Evolutionary conservation across 2,113 vertebrate genomes (phyloP), one percentile per base, ranked within the genome.

Genomic region (Microcebus ravelobensis): DNA sequence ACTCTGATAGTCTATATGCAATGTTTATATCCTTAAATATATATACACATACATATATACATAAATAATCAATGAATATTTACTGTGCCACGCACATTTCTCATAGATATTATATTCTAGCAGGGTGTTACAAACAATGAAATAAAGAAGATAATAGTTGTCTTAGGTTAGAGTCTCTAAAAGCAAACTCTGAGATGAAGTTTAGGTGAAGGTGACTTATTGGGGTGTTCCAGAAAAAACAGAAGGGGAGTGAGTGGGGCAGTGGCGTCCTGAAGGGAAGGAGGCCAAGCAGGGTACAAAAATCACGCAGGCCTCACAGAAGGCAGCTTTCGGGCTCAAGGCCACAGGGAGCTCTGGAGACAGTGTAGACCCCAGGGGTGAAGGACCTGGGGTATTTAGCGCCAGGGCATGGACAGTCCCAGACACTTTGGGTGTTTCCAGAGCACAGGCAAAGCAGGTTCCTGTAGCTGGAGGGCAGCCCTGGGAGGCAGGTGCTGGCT

Each of bases 101-200:
- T 79, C 23, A 15, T 39, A 11, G 39, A 79, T 36, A 39, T 77
- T 74, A 61, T 21, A 50, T 63, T 29, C 91, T 76, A 74, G 36
- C 11, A 36, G 21, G 31, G 9, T 85, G 71, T 23, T 27, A 57
- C 36, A 86, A 94, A 68, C 18, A 94, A 80, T 63, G 48, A 82
- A 96, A 65, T 63, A 48, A 81, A 52, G 50, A 45, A 87, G 57
- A 39, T 23, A 84, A 48, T 31, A n/a, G 77, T 14, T 71, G 39
- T 17, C 59, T 77, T 70, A 68, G 50, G 29, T 76, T 84, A 18
- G 59, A 68, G 48, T 74, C 31, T 80, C 55, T 25, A 36, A 42
- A 29, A 91, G 55, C 77, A 95, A 85, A 76, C 34, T 48, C 17
- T 6, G 34, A 81, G 39, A 93, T 73, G 61, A 57, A 31, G 70